A percentile compares a stretch with the other conserved stretches of the same genome.
Conservation (phyloP, 2,797 vertebrate species). For the Tympanoctomys barrerae region DNA sequence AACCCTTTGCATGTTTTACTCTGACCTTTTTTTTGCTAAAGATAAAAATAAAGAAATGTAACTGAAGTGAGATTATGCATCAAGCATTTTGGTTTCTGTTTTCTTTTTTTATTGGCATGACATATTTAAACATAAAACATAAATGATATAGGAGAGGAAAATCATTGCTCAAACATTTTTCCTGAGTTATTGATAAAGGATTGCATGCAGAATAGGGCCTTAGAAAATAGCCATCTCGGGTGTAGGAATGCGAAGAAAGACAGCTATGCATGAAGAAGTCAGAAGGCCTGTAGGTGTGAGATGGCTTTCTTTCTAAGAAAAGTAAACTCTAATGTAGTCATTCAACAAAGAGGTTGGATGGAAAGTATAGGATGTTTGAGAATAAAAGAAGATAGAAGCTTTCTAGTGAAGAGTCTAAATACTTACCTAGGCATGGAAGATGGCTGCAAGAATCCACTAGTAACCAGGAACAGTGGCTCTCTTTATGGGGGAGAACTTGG, state of each 20-base stretch:
- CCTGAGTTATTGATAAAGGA: background rate
- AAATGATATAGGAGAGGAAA: background rate
- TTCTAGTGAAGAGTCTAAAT: background rate
- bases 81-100: constrained; percentile 6
- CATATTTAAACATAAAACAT: background rate
- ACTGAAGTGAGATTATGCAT: background rate
- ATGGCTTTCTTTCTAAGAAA: background rate
- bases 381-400: background rate
- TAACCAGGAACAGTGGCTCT: background rate
- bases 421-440: fast-evolving
- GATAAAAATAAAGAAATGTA: background rate
- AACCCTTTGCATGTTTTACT: no score
- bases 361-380: background rate
- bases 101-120: background rate
- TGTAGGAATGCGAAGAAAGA: background rate
- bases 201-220: background rate
- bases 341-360: background rate
- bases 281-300: background rate
- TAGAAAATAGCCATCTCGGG: background rate
- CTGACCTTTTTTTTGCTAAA: background rate
- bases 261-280: no score
- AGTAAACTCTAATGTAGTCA: background rate
- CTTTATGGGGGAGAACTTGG: background rate
- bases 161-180: background rate
- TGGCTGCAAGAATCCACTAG: background rate